Evolutionary conservation across 2,113 vertebrate species (phyloP), one percentile per base, ranked within the genome.

Genomic region (Oncorhynchus nerka): DNA sequence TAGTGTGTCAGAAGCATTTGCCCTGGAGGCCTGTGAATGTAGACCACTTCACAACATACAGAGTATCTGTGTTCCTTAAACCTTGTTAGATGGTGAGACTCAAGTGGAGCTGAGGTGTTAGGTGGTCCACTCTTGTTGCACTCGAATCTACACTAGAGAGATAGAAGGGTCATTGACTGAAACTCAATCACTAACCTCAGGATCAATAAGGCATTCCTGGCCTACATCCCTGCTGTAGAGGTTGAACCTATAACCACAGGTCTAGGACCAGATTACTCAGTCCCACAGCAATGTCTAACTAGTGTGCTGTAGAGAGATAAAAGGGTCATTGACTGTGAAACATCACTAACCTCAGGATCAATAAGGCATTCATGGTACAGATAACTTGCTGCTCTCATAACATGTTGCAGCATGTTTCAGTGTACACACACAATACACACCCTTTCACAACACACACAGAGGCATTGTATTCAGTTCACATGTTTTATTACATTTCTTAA

Each of bases 401-500:
- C 39, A 45, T 90, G 91, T 87, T 83, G 81, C 77, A 85, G 91
- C 92, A 86, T 88, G 92, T 90, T 88, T 87, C 80, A 91, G 87
- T 90, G 86, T 89, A 90, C 80, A 91, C 80, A 84, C 61, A 67
- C 74, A 79, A 73, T 49, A 83, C 75, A 32, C 20, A 79, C 64
- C 86, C 9, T 45, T 45, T 45, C 71, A 81, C 73, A 83, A 83
- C 78, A 90, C 80, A 91, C 80, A 84, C 57, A 89, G 78, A 79
- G 85, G 34, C 61, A 2, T 45, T 11, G 68, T 83, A 82, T 81
- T 89, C 75, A 89, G 93, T 96, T 94, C 51, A 48, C 81, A 93
- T 89, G 84, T 82, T 97, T 98, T 97, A 96, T 96, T 94, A 92
- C 93, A 92, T 91, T 95, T 95, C 95, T 97, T 97, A 98, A 99